Base-by-base conservation (phyloP, 1,140 invertebrate species). In the Aphaenogaster floridana region DNA sequence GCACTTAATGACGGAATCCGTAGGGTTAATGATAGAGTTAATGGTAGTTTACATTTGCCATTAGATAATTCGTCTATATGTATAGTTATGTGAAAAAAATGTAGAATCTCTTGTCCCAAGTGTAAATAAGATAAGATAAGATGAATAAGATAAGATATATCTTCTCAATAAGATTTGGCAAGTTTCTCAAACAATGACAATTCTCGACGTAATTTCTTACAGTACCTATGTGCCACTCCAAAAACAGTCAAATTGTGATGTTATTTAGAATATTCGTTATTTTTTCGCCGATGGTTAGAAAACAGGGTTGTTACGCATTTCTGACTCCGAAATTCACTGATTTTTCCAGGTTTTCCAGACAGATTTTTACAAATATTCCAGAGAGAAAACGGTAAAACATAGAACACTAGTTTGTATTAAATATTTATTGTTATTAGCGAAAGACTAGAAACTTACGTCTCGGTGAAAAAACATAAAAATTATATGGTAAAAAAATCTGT, bases 121-220 rank as follows among this genome's bases (percentile, higher is more conserved):
- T 39, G 48, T 7, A 72, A 3, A 57, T 17, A 57, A 57, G 52
- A 74, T 74, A 72, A 72, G 69, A 39, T 54, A 74, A 57, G 36
- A 45, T 45, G 15, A 11, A 11, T 45, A 64, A 63, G 64, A 78
- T 61, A 45, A 39, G 17, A 52, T 8, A 54, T 34, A 77, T n/a
- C 4, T 15, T 61, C 8, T 17, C 39, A 48, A 78, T 48, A 21
- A 28, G 1, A 11, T 42, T 77, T 61, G 21, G 0, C 13, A 34
- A 13, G 42, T n/a, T 15, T 59, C 17, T 42, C 36, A 59, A 42
- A 59, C 39, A 15, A 13, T n/a, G 36, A 0, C 13, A 17, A 71
- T 50, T 52, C 1, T 7, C 2, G 6, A 36, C 17, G 9, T 21
- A 34, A 15, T 15, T 8, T 66, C 9, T 5, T n/a, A 4, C 36